Evolutionary conservation across 2,888 invertebrate species (phyloP), one percentile per base, ranked within the genome.

Genomic region (Synanthedon tipuliformis): DNA sequence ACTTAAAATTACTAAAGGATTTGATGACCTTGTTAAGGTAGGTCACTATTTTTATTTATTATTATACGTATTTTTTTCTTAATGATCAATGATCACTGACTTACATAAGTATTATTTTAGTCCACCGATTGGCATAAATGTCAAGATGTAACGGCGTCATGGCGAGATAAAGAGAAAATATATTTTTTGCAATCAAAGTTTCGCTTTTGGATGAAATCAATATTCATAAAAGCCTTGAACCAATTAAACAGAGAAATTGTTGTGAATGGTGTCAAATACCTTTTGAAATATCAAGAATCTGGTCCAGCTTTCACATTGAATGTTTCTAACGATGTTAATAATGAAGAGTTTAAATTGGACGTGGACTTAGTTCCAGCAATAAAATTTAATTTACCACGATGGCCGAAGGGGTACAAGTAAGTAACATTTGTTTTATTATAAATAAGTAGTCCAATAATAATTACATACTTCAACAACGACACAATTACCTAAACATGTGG

Each of bases 341-440:
- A 62, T 3, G 64, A 69, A 4, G 58, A 69, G 15, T 77, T 81
- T 49, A 55, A 57, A 1, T 69, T 91, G 56, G 77, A 82, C 53
- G 79, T 90, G 1, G 90, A 90, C 59, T 61, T 90, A 50, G 90
- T 89, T 41, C 89, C 90, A 0, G 89, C 87, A 23, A 80, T 89
- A 48, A 73, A 77, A 59, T 88, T 89, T 58, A 62, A 66, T 57
- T 61, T 60, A n/a, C 79, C 84, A 1, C 72, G 83, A 3, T 82
- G 83, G 75, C 85, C 88, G 0, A 59, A 68, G 5, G 77, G 78
- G 0, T 82, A 81, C 61, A 81, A 72, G 83, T 81, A 48, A 27
- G 34, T 34, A 4, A 34, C 50, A 16, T 50, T n/a, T n/a, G 12
- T 34, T 34, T 34, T 34, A 1, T 34, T 34, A 34, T 34, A 8